Percentiles rank a stretch among this genome's conserved stretches.
Conservation (phyloP, 2,113 vertebrate species). For the Corythaixoides concolor region DNA sequence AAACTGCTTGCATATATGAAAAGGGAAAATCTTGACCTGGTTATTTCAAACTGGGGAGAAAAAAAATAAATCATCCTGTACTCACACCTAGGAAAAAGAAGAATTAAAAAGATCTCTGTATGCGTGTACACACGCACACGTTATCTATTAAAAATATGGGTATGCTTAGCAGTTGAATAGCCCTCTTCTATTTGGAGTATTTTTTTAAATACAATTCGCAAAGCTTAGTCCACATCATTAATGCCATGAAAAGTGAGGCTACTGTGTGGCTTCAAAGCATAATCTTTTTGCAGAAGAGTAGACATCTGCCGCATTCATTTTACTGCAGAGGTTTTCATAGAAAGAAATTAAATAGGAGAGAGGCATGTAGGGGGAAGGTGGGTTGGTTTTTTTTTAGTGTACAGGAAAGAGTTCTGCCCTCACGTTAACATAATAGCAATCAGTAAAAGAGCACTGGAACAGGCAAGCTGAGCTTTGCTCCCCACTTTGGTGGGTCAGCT, state of each 20-base stretch:
- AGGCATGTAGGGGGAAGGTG: background rate
- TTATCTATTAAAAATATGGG: slow-evolving; percentile 29
- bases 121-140: background rate
- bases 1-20: background rate
- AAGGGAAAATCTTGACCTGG: background rate
- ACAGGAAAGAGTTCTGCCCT: slow-evolving; percentile 8
- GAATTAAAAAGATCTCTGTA: background rate
- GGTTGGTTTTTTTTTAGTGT: background rate
- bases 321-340: slow-evolving; percentile 27
- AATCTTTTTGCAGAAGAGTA: slow-evolving; percentile 46
- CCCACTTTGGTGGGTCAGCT: background rate
- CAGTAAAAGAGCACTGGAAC: background rate
- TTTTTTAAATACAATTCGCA: slow-evolving; percentile 47
- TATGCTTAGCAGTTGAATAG: slow-evolving; percentile 33
- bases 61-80: background rate
- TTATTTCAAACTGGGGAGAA: background rate
- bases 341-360: slow-evolving; percentile 46
- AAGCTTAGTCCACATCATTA: slow-evolving; percentile 48
- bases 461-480: slow-evolving; percentile 18
- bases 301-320: slow-evolving; percentile 22
- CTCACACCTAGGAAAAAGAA: background rate
- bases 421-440: background rate
- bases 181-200: slow-evolving; percentile 25
- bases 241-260: slow-evolving; percentile 11
- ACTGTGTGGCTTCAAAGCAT: slow-evolving; percentile 40